A percentile compares a stretch with the other conserved stretches of the same genome.
Evolutionary conservation across 2,888 invertebrate genomes (phyloP).

Genomic region (Phortica magna): DNA sequence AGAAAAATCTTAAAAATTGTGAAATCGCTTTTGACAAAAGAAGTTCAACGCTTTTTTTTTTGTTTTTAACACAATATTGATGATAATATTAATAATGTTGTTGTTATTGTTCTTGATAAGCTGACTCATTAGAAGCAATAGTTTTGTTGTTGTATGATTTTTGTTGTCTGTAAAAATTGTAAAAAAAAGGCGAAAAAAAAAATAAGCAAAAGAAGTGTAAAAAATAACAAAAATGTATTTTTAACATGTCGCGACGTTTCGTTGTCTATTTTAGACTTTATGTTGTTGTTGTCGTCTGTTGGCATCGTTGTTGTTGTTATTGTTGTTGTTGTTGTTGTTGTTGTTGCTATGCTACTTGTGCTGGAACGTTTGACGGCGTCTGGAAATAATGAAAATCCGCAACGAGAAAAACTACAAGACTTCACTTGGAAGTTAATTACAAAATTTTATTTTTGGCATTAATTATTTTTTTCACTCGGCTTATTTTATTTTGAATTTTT

Average conservation of each 20-base stretch:
- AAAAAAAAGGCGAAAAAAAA: background rate
- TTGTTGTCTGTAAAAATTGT: constrained; percentile 9
- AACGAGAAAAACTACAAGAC: background rate
- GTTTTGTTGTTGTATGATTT: background rate
- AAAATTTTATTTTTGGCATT: constrained; percentile 63
- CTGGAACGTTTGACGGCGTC: constrained; percentile 29
- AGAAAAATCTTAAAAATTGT: constrained; percentile 8
- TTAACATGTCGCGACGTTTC: constrained; percentile 49
- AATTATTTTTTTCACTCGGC: constrained; percentile 63
- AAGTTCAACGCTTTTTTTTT: background rate
- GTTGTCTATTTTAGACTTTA: constrained; percentile 16
- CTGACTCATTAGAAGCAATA: constrained; percentile 1
- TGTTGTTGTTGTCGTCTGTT: constrained; percentile 18
- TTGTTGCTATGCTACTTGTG: constrained; percentile 47
- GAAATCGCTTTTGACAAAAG: constrained; percentile 5
- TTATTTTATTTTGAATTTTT: background rate
- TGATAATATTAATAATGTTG: background rate
- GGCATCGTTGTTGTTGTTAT: constrained; percentile 13
- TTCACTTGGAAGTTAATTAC: constrained; percentile 49
- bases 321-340: constrained; percentile 40
- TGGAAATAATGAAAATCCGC: constrained; percentile 46
- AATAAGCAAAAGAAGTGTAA: background rate
- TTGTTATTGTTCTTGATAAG: constrained; percentile 8
- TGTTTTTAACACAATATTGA: background rate
- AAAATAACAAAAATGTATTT: constrained; percentile 38